phyloP scores from a whole-genome alignment of 2,113 vertebrate genomes.

The Origma solitaria region DNA sequence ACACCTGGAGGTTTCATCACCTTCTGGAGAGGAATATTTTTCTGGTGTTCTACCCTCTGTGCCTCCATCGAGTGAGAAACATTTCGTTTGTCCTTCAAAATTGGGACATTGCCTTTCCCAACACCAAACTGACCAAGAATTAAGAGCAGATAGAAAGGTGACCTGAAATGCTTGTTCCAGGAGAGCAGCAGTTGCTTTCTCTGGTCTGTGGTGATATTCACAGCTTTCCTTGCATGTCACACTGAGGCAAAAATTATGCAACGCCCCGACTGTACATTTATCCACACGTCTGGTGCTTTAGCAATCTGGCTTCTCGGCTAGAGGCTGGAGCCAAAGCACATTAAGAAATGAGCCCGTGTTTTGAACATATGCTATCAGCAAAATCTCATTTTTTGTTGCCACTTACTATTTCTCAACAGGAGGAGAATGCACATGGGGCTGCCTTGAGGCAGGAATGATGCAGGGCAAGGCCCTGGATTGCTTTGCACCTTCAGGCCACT shows the following conservation, averaged over 20 bases:
- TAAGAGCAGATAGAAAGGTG: neutral
- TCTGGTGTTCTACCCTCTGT: neutral
- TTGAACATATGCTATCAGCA: neutral
- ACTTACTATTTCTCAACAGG: slow-evolving; percentile 9
- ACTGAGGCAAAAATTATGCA: neutral
- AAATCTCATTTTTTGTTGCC: neutral
- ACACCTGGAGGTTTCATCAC: neutral
- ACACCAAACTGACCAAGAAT: neutral
- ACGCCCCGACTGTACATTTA: neutral
- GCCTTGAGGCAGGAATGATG: neutral
- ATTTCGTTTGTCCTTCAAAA: neutral
- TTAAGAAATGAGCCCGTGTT: slow-evolving; percentile 3
- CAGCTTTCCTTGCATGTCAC: neutral
- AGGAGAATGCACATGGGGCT: neutral
- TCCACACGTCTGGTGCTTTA: neutral
- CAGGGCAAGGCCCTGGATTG: neutral
- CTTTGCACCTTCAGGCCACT: neutral
- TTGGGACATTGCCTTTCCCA: neutral
- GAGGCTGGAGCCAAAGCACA: neutral
- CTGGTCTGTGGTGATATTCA: neutral
- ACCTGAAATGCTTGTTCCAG: neutral
- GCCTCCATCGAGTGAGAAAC: neutral
- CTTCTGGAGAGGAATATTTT: neutral
- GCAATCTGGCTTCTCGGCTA: slow-evolving; percentile 22
- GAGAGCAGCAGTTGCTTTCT: neutral